Base-by-base conservation (phyloP, 2,113 vertebrate genomes). In the Eulacestoma nigropectus region DNA sequence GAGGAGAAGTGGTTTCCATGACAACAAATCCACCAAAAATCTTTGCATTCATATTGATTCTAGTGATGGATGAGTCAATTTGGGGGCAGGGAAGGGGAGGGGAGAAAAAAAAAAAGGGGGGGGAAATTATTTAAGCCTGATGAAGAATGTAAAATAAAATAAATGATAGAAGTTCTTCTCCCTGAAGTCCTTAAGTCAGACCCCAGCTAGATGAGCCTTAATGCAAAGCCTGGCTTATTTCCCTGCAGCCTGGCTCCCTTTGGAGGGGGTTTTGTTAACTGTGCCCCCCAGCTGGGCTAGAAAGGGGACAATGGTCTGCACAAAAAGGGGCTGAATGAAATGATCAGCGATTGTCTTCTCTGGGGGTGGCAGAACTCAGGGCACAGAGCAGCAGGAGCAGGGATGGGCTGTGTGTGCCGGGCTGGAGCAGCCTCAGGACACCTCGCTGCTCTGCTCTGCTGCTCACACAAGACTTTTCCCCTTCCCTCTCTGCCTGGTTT, bases 21-120 rank as follows among this genome's bases (percentile, higher is more conserved):
- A 92, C 97, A 95, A 97, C 97, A 97, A 97, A 97, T 96, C 94
- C 93, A 84, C 94, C 95, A 97, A 97, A 97, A 96, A 96, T 96
- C 85, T 94, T 97, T 92, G 96, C 97, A 96, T 97, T 97, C 94
- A 74, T 97, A 97, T 96, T 96, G 97, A 97, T 96, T 97, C 91
- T 50, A 94, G 91, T 89, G 92, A 96, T 97, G 95, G 96, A 96
- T 95, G 91, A 95, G 93, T 93, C 89, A 96, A 90, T 94, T 30
- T 88, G 95, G 95, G 90, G 82, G 93, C 75, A 89, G 95, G 93
- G 95, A 92, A 86, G 18, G 41, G 59, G 15, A n/a, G 5, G 12
- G 46, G 26, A 41, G 42, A 20, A 19, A 27, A 26, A 63, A 67
- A 65, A 47, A 8, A 42, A 42, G 72, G 41, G 5, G 10, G 26